phyloP scores from a whole-genome alignment of 2,888 invertebrate genomes.

The Hofmannophila pseudospretella region DNA sequence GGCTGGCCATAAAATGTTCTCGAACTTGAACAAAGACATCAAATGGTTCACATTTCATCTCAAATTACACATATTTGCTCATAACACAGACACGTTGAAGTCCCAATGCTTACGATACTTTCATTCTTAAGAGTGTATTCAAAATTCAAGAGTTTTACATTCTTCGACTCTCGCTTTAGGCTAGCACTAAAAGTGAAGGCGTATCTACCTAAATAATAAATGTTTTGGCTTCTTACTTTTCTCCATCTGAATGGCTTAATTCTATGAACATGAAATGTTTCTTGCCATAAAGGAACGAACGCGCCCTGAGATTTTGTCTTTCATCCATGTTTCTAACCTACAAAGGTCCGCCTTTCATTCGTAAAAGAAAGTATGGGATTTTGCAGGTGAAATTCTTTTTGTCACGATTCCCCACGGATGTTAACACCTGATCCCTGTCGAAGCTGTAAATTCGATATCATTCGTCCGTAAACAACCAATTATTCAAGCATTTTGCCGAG shows the following conservation, averaged over 20 bases:
- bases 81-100: conserved; percentile 40
- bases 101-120: conserved; percentile 22
- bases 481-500: conserved; percentile 61
- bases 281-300: too few species aligned
- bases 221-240: conserved; percentile 3
- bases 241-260: conserved; percentile 1
- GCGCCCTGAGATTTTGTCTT: too few species aligned
- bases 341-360: conserved; percentile 10
- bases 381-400: conserved; percentile 25
- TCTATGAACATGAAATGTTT: too few species aligned
- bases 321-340: conserved; percentile 2
- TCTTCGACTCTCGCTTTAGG: conserved; percentile 47
- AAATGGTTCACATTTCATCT: conserved; percentile 71
- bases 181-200: conserved; percentile 31
- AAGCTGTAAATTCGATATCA: conserved; percentile 32
- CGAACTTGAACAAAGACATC: conserved; percentile 71
- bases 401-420: conserved; percentile 59
- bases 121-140: conserved; percentile 22
- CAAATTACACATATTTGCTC: conserved; percentile 64
- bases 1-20: conserved; percentile 52
- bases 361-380: conserved; percentile 19
- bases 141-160: conserved; percentile 29
- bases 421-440: conserved; percentile 64
- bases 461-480: conserved; percentile 63
- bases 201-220: conserved; percentile 1